phyloP scores from a whole-genome alignment of 2,797 vertebrate genomes.

The Pangasius krempfi region DNA sequence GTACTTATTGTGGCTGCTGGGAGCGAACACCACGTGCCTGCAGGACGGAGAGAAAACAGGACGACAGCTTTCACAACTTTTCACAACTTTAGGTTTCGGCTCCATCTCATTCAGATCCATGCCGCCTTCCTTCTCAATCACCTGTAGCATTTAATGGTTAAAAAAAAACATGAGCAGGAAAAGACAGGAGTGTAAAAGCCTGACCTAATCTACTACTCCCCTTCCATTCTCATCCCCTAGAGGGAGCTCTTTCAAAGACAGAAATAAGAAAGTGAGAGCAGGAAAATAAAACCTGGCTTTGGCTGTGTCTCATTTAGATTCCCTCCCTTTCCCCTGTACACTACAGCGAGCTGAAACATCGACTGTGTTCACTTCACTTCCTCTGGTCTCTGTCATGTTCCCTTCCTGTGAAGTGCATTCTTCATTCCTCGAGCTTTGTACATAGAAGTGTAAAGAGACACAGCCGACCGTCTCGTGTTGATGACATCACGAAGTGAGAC shows the following conservation, averaged over 20 bases:
- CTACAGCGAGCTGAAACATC: neutral
- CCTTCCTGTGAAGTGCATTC: neutral
- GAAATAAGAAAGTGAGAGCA: neutral
- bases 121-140: neutral
- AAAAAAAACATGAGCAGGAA: neutral
- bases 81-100: neutral
- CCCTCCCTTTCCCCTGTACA: neutral
- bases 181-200: neutral
- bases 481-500: neutral
- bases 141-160: neutral
- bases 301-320: neutral
- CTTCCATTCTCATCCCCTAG: neutral
- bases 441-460: neutral
- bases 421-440: neutral
- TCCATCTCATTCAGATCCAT: neutral
- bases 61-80: neutral
- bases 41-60: slow-evolving; percentile 18
- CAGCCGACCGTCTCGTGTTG: neutral
- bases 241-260: neutral
- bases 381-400: neutral
- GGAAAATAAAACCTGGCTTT: neutral
- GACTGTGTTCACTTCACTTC: neutral
- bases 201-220: neutral
- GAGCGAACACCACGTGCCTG: slow-evolving; percentile 91
- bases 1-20: slow-evolving; percentile 93